Evolutionary conservation across 1,140 invertebrate species (phyloP), one percentile per base, ranked within the genome.

Genomic region (Diorhabda carinulata): DNA sequence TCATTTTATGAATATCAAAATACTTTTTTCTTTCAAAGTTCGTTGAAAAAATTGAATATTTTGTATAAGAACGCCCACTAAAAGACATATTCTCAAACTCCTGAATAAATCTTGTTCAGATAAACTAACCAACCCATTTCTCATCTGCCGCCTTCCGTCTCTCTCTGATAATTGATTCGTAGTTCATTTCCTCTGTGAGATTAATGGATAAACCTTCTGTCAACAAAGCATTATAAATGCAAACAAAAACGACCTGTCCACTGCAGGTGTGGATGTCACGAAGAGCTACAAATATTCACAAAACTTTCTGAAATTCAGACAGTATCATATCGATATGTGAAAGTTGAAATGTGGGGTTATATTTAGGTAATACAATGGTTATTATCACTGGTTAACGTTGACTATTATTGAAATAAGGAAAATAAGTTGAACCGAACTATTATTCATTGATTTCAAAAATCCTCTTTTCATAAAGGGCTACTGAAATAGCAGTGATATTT

Each of bases 141-240:
- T 52, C 2, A n/a, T 52, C 47, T 8, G 6, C 47, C 47, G 47
- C n/a, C 6, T 52, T 52, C 47, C 59, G 4, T 43, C 25, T 61
- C 59, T 61, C 52, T 47, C 57, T 62, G 43, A 69, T 75, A 74
- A 76, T 71, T 70, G 72, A 76, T 72, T 76, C 73, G 71, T 70
- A 71, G 69, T 71, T 72, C 71, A 72, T 73, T 72, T 74, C 60
- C 69, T 61, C 43, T 67, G 47, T n/a, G 67, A 74, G 72, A 76
- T 76, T 76, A 76, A 76, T 74, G 71, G 74, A 74, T 74, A 64
- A 70, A 70, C 66, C 69, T 70, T 72, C 74, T 76, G 73, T 76
- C 73, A 74, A 68, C 74, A 70, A 70, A 76, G 73, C 69, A 76
- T 76, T 76, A 76, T 76, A 69, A 68, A 76, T 74, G 73, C 74